phyloP scores from a whole-genome alignment of 64 coral and sea anemone species.

The Stichodactyla helianthus region DNA sequence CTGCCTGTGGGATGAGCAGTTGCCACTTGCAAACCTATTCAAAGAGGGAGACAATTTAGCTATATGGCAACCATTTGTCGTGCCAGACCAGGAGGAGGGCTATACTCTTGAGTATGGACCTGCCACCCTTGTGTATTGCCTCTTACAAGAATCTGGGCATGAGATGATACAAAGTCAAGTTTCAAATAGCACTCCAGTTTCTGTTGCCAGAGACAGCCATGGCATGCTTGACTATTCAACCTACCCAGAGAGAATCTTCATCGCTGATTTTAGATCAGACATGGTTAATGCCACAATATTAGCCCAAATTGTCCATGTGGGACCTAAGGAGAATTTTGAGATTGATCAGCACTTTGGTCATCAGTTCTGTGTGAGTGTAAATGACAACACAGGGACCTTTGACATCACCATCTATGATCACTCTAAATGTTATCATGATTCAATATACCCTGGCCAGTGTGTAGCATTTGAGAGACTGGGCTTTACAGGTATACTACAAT shows the following conservation, averaged over 20 bases:
- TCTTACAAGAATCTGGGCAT: constrained; percentile 28
- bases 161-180: constrained; percentile 77
- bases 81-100: constrained; percentile 55
- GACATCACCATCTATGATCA: constrained; percentile 65
- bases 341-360: constrained; percentile 31
- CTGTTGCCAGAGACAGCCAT: constrained; percentile 83
- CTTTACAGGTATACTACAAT: constrained; percentile 15
- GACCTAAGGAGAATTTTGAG: constrained; percentile 40
- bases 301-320: constrained; percentile 40
- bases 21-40: constrained; percentile 73
- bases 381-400: constrained; percentile 48
- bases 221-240: constrained; percentile 89
- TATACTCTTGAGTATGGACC: constrained; percentile 93
- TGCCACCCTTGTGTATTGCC: constrained; percentile 77
- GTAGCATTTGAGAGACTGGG: constrained; percentile 68
- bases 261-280: constrained; percentile 80
- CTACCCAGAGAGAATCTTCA: constrained; percentile 79
- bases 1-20: constrained; percentile 87
- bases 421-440: constrained; percentile 26
- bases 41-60: constrained; percentile 79
- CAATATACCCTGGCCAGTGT: constrained; percentile 68
- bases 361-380: constrained; percentile 45
- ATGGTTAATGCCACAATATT: constrained; percentile 70
- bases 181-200: constrained; percentile 54
- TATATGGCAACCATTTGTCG: constrained; percentile 79